These are phyloP conservation scores for Saxidomus purpurata DNA, from an alignment of 1,140 invertebrate species.

Conservation along the genomic window DNA sequence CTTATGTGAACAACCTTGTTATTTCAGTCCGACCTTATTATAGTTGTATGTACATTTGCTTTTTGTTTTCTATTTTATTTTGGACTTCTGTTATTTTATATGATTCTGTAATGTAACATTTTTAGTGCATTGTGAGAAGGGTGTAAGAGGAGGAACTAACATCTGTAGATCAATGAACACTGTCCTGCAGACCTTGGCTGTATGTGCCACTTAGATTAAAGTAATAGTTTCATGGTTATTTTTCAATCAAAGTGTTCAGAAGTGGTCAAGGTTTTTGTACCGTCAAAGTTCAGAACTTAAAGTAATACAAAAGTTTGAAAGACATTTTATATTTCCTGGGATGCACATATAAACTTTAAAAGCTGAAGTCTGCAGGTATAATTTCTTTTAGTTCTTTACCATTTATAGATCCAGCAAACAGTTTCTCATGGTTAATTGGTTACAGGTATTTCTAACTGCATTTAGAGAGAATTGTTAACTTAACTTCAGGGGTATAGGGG, in stretches of 20 bases:
- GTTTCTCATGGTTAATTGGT: not conserved
- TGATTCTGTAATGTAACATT: not conserved
- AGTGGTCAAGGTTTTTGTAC: too few species aligned
- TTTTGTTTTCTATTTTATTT: not conserved
- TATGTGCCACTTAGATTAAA: too few species aligned
- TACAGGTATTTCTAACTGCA: not conserved
- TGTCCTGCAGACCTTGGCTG: not conserved
- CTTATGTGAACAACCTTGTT: not conserved
- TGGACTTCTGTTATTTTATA: not conserved
- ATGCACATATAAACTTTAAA: not conserved
- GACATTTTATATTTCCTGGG: too few species aligned
- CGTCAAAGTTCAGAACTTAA: too few species aligned
- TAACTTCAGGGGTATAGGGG: too few species aligned
- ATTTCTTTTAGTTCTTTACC: not conserved
- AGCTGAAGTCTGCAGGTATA: not conserved
- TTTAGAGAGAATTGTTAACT: not conserved
- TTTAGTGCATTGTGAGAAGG: not conserved
- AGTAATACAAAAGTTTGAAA: too few species aligned
- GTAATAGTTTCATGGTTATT: too few species aligned
- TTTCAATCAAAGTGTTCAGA: too few species aligned
- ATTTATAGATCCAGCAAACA: not conserved
- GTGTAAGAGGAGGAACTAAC: conserved; percentile 36
- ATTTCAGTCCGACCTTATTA: conserved; percentile 4
- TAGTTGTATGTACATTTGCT: conserved; percentile 28
- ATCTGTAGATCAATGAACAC: not conserved